Evolutionary conservation across 2,113 vertebrate species (phyloP), one percentile per base, ranked within the genome.

Genomic region (Cnemophilus loriae): DNA sequence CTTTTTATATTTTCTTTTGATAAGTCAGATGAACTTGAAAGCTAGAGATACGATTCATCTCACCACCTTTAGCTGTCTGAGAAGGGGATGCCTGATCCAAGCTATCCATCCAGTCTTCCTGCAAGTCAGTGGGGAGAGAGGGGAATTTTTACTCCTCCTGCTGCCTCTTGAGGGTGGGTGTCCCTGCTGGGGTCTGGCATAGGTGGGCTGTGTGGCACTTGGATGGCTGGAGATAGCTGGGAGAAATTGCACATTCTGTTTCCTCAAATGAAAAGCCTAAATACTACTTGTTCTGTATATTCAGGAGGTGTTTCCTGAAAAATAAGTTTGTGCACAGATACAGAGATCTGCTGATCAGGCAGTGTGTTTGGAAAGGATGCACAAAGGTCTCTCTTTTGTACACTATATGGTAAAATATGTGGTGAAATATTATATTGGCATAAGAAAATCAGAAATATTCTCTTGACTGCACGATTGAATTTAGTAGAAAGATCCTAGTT

Each of bases 151-250:
- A 13, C 16, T 61, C 30, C 15, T 61, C 8, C 26, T 19, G 2
- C 7, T 30, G 1, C 11, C 33, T 89, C 17, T 44, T 1, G 0
- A 28, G 22, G 10, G 5, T 6, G 17, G 13, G 12, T 24, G 17
- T 89, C 42, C 44, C 47, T 89, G 42, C n/a, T 47, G 37, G 42
- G 28, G 39, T 13, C 21, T 55, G 35, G 30, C 1, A 0, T 24
- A 42, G 19, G 16, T 33, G 57, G 17, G 11, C 18, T 19, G 5
- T 17, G n/a, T n/a, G 30, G 28, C 18, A 10, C 44, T 87, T 4
- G 2, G 32, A 22, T 47, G 24, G 21, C 33, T 79, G 33, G 28
- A 2, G 4, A 24, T 27, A 53, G 18, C 37, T 76, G 46, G 35
- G 42, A 56, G 59, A 76, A 60, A 76, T 39, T 53, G 30, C 6